Evolutionary conservation across 2,888 invertebrate genomes (phyloP).

Genomic region (Lochmaea crataegi): DNA sequence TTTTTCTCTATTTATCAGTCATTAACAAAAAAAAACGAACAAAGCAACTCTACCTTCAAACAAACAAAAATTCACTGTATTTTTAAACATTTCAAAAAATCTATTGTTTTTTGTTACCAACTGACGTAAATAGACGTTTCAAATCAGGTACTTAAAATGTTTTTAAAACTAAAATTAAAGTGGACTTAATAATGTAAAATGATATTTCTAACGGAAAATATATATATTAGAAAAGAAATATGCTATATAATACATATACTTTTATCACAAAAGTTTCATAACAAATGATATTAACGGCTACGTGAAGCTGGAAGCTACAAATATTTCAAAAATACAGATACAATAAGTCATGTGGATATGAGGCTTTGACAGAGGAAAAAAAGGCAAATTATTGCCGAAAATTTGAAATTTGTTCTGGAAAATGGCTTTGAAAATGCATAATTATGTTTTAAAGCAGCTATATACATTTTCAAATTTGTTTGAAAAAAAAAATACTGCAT

Average conservation of each 20-base stretch:
- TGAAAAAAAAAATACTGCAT: too few relatives aligned
- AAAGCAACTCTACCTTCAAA: neutral
- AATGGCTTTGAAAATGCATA: too few relatives aligned
- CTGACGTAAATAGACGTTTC: neutral
- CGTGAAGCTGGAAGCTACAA: neutral
- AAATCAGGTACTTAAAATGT: constrained; percentile 1
- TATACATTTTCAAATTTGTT: too few relatives aligned
- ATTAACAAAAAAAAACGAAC: neutral
- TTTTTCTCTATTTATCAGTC: neutral
- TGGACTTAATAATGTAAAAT: neutral
- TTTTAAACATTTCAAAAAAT: neutral
- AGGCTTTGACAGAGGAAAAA: too few relatives aligned
- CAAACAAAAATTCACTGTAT: neutral
- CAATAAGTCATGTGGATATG: too few relatives aligned
- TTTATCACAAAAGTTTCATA: constrained; percentile 13
- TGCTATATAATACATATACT: constrained; percentile 13
- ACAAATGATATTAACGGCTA: neutral
- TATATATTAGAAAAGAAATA: constrained; percentile 14
- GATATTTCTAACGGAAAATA: neutral
- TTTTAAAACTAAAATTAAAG: neutral
- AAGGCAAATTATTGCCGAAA: too few relatives aligned
- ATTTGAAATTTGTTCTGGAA: too few relatives aligned
- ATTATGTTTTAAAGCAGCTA: too few relatives aligned
- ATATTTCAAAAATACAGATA: neutral
- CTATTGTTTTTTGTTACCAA: neutral